A percentile compares a stretch with the other conserved stretches of the same genome.
These are phyloP conservation scores for Athalia circularis DNA, from an alignment of 2,888 invertebrate species.

Conservation along the genomic window DNA sequence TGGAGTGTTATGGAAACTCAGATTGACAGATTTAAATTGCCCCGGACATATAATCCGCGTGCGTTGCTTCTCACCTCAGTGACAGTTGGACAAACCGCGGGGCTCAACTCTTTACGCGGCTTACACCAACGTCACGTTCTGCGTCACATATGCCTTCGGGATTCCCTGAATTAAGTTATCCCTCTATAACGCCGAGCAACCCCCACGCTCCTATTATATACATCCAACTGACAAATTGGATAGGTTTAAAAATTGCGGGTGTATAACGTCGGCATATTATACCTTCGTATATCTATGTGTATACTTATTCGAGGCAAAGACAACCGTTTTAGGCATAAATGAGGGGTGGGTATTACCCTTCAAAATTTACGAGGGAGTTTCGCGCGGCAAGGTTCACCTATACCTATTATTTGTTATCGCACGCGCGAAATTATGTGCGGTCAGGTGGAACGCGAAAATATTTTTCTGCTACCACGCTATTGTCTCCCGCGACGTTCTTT, in stretches of 20 bases:
- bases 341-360: constrained; percentile 2
- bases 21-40: constrained; percentile 43
- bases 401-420: constrained; percentile 38
- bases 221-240: constrained; percentile 29
- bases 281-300: not conserved
- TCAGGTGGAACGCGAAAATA: constrained; percentile 58
- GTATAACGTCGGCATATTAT: not conserved
- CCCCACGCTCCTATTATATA: not conserved
- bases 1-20: constrained; percentile 5
- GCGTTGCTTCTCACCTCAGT: constrained; percentile 45
- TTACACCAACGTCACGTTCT: constrained; percentile 69
- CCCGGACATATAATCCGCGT: constrained; percentile 31
- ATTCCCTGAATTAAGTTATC: constrained; percentile 39
- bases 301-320: constrained; percentile 7
- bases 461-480: constrained; percentile 61
- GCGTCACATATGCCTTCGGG: constrained; percentile 43
- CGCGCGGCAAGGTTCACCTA: not conserved
- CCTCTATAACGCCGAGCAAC: not conserved
- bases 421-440: constrained; percentile 14
- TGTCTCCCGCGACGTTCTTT: constrained; percentile 59
- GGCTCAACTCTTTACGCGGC: constrained; percentile 72
- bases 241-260: constrained; percentile 28
- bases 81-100: constrained; percentile 66
- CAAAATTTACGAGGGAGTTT: constrained; percentile 34
- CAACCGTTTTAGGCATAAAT: not conserved